Evolutionary conservation across 23 tunicate genomes (phyloP).

Genomic region (Oikopleura albicans): DNA sequence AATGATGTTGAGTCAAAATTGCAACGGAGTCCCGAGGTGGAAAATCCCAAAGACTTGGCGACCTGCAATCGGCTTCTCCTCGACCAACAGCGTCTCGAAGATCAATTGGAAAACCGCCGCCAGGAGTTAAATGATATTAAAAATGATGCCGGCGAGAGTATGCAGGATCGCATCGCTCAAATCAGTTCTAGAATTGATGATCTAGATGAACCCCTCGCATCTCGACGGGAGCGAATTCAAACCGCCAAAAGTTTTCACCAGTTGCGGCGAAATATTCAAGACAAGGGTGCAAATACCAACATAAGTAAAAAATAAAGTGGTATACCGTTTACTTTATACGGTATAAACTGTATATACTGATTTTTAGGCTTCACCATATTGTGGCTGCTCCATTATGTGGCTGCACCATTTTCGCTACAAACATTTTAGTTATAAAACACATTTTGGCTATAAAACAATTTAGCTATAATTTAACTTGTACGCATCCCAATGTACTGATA

Average conservation of each 20-base stretch:
- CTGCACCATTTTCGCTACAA: too few species aligned
- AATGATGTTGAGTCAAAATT: constrained; percentile 8
- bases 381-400: too few species aligned
- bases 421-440: too few species aligned
- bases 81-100: constrained; percentile 10
- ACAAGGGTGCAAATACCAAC: too few species aligned
- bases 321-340: too few species aligned
- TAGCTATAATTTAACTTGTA: too few species aligned
- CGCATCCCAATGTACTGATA: too few species aligned
- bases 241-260: constrained; percentile 5
- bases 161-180: not conserved
- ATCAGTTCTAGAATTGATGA: not conserved
- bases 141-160: not conserved
- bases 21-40: not conserved
- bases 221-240: constrained; percentile 8
- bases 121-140: not conserved
- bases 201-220: not conserved
- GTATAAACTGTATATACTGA: too few species aligned
- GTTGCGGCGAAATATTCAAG: not conserved
- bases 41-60: constrained; percentile 6
- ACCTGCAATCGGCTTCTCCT: not conserved
- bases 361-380: too few species aligned
- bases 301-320: too few species aligned
- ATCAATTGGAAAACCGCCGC: not conserved
- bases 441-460: too few species aligned